phyloP scores from a whole-genome alignment of 2,113 vertebrate species.

The Vulpes lagopus region DNA sequence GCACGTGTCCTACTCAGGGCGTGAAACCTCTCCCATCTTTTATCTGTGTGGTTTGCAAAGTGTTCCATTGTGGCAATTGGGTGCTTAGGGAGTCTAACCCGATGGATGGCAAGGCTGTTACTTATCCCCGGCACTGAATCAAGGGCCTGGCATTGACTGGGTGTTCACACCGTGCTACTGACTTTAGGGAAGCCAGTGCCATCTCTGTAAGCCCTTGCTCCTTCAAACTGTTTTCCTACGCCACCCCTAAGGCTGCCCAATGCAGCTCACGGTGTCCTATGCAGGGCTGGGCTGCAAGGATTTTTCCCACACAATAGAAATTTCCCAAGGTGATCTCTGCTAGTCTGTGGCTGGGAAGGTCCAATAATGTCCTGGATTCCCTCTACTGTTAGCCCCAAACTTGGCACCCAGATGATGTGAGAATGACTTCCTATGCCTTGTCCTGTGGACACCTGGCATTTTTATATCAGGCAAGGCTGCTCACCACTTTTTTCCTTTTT shows the following conservation, averaged over 20 bases:
- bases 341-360: not conserved
- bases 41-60: not conserved
- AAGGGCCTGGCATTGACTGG: not conserved
- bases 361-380: not conserved
- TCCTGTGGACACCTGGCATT: not conserved
- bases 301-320: not conserved
- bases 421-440: rapidly evolving
- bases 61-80: not conserved
- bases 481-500: not conserved
- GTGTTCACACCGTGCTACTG: not conserved
- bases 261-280: rapidly evolving
- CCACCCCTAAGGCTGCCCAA: not conserved
- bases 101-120: not conserved
- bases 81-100: not conserved
- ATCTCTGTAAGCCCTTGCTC: not conserved
- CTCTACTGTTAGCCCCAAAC: not conserved
- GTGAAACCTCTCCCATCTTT: not conserved
- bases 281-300: not conserved
- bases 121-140: not conserved
- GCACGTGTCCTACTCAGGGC: not conserved
- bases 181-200: rapidly evolving
- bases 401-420: rapidly evolving
- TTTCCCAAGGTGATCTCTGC: not conserved
- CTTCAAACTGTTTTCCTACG: not conserved
- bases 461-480: not conserved